phyloP scores from a whole-genome alignment of 1,140 invertebrate genomes.

The Ylistrum balloti region DNA sequence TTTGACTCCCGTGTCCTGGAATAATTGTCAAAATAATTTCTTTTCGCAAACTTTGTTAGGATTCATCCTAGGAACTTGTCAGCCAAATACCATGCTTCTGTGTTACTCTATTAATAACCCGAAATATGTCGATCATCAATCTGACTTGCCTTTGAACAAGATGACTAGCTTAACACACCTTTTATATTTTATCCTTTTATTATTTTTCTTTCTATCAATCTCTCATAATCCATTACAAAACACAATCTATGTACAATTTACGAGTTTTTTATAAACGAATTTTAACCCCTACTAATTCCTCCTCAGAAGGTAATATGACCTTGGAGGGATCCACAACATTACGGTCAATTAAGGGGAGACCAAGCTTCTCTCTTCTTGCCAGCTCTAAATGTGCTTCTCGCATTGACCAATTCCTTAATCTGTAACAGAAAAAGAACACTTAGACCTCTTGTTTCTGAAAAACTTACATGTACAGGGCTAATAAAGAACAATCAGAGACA shows the following conservation, averaged over 20 bases:
- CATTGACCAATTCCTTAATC: constrained; percentile 40
- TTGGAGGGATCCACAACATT: constrained; percentile 42
- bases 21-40: too few relatives aligned
- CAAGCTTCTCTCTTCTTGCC: constrained; percentile 39
- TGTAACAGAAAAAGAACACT: neutral
- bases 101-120: too few relatives aligned
- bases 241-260: neutral
- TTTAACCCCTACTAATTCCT: neutral
- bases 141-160: too few relatives aligned
- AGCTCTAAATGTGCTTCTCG: constrained; percentile 44
- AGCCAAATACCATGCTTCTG: too few relatives aligned
- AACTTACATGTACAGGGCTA: neutral
- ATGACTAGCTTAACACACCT: too few relatives aligned
- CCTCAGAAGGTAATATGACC: constrained; percentile 41
- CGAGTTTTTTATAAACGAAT: neutral
- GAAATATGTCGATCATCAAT: too few relatives aligned
- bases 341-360: constrained; percentile 29
- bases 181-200: too few relatives aligned
- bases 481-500: too few relatives aligned
- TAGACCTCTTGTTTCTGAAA: neutral
- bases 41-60: too few relatives aligned
- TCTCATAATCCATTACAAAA: neutral
- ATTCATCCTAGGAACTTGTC: too few relatives aligned
- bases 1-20: too few relatives aligned
- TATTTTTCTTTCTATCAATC: neutral